Conservation (phyloP, 53 echinoderm and acorn worm species). For the Henricia sp. region DNA sequence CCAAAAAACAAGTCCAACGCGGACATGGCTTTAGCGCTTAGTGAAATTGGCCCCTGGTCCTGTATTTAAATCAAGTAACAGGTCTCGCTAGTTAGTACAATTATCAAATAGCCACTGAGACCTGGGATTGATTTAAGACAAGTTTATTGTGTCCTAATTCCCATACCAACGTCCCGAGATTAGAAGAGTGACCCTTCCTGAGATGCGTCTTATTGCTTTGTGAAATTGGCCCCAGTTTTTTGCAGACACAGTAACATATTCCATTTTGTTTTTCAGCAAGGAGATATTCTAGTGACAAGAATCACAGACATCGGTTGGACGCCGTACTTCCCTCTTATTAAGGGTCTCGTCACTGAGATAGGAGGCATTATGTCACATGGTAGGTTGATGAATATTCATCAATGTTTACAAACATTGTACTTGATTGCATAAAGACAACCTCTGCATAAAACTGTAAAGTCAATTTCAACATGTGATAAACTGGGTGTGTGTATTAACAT, state of each 20-base stretch:
- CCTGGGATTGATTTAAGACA: no score
- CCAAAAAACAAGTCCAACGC: no score
- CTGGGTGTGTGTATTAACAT: background rate
- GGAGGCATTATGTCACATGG: constrained; percentile 75
- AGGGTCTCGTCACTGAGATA: constrained; percentile 70
- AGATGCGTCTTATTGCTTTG: background rate
- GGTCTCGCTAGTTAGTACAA: no score
- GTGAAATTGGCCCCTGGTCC: no score
- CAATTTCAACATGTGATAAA: no score
- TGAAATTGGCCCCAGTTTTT: background rate
- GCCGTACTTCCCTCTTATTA: constrained; percentile 73
- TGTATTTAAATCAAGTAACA: no score
- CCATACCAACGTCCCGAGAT: no score
- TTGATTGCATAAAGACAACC: no score
- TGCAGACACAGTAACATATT: background rate
- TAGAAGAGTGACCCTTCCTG: background rate
- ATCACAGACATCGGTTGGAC: constrained; percentile 76
- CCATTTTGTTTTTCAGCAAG: constrained; percentile 22
- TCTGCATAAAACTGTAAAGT: no score
- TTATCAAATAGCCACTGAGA: no score
- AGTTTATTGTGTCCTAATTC: no score
- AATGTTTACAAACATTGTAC: background rate
- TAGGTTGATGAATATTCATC: background rate
- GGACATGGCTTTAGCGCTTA: no score
- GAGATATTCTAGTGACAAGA: constrained; percentile 67